phyloP scores from a whole-genome alignment of 1,140 invertebrate species.

The Zaprionus tsacasi region DNA sequence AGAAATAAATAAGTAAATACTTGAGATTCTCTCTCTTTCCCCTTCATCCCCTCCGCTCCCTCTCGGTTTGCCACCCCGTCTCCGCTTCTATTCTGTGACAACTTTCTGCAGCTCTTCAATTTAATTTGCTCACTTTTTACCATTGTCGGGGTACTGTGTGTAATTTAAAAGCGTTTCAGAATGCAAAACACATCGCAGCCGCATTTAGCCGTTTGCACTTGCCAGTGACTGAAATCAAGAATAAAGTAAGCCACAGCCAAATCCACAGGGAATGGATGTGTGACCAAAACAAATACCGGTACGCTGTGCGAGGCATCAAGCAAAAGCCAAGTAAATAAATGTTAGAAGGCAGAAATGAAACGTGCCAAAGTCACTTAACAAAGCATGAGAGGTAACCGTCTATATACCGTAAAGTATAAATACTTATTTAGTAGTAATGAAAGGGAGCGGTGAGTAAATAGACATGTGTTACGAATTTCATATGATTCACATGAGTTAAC shows the following conservation, averaged over 20 bases:
- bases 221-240: conserved; percentile 28
- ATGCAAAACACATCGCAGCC: conserved; percentile 69
- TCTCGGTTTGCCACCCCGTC: neutral
- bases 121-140: conserved; percentile 54
- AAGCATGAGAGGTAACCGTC: conserved; percentile 12
- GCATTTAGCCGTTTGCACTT: conserved; percentile 35
- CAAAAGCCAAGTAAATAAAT: conserved; percentile 67
- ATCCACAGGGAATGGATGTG: conserved; percentile 11
- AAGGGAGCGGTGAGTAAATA: no score
- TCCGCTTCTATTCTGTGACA: conserved; percentile 42
- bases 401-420: conserved; percentile 4
- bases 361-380: conserved; percentile 63
- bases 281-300: conserved; percentile 63
- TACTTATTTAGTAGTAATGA: conserved; percentile 24
- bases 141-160: conserved; percentile 8
- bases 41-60: neutral
- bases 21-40: conserved; percentile 52
- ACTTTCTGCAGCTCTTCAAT: conserved; percentile 49
- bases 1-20: conserved; percentile 80
- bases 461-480: neutral
- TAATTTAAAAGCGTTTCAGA: conserved; percentile 48
- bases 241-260: conserved; percentile 47
- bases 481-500: neutral
- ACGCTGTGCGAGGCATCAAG: conserved; percentile 53
- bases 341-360: conserved; percentile 69